These are phyloP conservation scores for Helobdella robusta DNA, from an alignment of 2,888 invertebrate species.

Conservation along the genomic window DNA sequence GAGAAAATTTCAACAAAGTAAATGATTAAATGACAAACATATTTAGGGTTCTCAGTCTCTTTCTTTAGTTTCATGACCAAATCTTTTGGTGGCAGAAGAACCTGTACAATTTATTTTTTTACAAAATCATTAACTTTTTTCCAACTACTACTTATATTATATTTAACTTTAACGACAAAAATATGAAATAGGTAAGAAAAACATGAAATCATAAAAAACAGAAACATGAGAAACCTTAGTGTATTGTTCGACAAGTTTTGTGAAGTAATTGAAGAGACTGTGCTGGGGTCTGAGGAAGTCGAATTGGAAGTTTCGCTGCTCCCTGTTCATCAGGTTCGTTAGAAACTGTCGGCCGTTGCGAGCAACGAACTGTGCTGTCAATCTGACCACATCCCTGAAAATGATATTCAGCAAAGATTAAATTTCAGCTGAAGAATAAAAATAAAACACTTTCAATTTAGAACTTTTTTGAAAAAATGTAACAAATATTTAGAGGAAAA, in stretches of 20 bases:
- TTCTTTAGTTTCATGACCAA: constrained; percentile 63
- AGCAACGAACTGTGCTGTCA: constrained; percentile 97
- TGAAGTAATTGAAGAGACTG: constrained; percentile 94
- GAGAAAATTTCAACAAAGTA: not conserved
- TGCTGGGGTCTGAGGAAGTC: constrained; percentile 97
- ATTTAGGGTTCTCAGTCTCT: constrained; percentile 56
- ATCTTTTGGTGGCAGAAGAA: constrained; percentile 88
- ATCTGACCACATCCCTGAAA: constrained; percentile 79
- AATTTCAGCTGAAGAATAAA: too few relatives aligned
- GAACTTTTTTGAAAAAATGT: not conserved
- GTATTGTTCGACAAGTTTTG: constrained; percentile 92
- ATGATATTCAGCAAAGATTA: too few relatives aligned
- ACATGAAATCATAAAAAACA: not conserved
- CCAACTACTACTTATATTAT: too few relatives aligned
- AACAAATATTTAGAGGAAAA: not conserved
- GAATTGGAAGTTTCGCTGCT: constrained; percentile 94
- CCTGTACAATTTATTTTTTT: too few relatives aligned
- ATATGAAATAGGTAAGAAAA: not conserved
- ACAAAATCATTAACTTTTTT: too few relatives aligned
- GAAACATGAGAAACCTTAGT: constrained; percentile 63
- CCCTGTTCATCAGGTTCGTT: constrained; percentile 94
- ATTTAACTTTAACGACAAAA: not conserved
- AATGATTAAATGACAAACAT: not conserved
- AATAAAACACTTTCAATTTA: not conserved
- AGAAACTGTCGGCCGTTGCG: constrained; percentile 94